Evolutionary conservation across 2,888 invertebrate genomes (phyloP).

Genomic region (Lymantria monacha): DNA sequence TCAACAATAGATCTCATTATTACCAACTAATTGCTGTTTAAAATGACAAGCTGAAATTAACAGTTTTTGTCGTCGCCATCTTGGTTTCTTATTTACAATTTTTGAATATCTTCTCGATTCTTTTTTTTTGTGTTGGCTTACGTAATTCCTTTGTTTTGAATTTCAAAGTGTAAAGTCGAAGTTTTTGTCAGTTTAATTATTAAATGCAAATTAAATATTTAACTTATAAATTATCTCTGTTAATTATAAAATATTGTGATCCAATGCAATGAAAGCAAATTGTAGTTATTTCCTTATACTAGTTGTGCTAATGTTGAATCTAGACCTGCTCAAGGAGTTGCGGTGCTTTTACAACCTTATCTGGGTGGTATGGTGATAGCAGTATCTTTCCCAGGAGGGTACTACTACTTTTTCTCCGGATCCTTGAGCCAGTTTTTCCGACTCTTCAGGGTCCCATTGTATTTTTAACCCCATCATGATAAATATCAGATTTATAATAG

Average conservation of each 20-base stretch:
- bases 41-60: slow-evolving; percentile 50
- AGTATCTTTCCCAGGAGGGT: too few species aligned
- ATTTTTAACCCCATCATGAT: too few species aligned
- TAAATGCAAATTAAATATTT: slow-evolving; percentile 17
- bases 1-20: slow-evolving; percentile 52
- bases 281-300: too few species aligned
- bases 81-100: slow-evolving; percentile 1
- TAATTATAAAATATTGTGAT: slow-evolving; percentile 11
- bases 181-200: slow-evolving; percentile 29
- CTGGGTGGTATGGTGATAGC: too few species aligned
- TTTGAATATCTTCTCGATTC: slow-evolving; percentile 7
- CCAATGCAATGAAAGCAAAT: slow-evolving; percentile 5
- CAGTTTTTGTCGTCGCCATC: slow-evolving; percentile 39
- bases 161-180: slow-evolving; percentile 21
- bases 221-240: slow-evolving; percentile 14
- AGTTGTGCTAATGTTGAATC: too few species aligned
- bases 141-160: slow-evolving; percentile 23
- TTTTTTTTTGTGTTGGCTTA: slow-evolving; percentile 18
- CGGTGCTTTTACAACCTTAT: too few species aligned
- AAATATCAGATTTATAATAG: too few species aligned
- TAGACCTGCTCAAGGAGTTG: too few species aligned
- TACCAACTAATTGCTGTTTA: slow-evolving; percentile 49
- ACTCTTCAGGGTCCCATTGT: too few species aligned
- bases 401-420: too few species aligned
- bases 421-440: too few species aligned